These are phyloP conservation scores for Aricia agestis DNA, from an alignment of 1,140 invertebrate genomes.

Conservation along the genomic window DNA sequence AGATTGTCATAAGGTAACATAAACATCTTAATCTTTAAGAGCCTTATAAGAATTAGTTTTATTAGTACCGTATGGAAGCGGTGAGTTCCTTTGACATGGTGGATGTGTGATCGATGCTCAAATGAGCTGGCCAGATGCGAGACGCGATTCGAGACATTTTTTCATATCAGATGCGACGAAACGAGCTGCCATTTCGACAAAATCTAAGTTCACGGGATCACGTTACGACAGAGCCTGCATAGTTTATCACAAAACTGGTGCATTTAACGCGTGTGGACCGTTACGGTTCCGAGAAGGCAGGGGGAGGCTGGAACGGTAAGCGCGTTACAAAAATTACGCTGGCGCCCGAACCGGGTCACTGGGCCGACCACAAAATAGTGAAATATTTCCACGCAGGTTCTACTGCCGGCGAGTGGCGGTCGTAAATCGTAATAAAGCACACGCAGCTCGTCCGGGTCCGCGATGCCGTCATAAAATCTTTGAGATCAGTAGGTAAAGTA, in stretches of 20 bases:
- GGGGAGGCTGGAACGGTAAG: constrained; percentile 54
- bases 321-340: constrained; percentile 62
- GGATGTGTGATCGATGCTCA: not conserved
- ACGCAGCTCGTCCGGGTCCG: not conserved
- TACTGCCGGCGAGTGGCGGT: not conserved
- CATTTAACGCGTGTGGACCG: constrained; percentile 52
- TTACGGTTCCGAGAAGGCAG: constrained; percentile 57
- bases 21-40: no score
- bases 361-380: constrained; percentile 40
- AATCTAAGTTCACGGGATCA: constrained; percentile 53
- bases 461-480: no score
- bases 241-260: constrained; percentile 57
- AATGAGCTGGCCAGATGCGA: constrained; percentile 4
- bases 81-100: not conserved
- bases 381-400: constrained; percentile 12
- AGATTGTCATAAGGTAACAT: no score
- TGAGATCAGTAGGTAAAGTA: no score
- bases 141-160: constrained; percentile 14
- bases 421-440: not conserved
- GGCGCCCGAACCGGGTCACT: constrained; percentile 53
- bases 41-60: no score
- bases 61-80: not conserved
- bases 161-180: constrained; percentile 29
- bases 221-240: constrained; percentile 40
- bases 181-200: constrained; percentile 36